These are phyloP conservation scores for Gulo gulo DNA, from an alignment of 2,113 vertebrate species.

Conservation along the genomic window DNA sequence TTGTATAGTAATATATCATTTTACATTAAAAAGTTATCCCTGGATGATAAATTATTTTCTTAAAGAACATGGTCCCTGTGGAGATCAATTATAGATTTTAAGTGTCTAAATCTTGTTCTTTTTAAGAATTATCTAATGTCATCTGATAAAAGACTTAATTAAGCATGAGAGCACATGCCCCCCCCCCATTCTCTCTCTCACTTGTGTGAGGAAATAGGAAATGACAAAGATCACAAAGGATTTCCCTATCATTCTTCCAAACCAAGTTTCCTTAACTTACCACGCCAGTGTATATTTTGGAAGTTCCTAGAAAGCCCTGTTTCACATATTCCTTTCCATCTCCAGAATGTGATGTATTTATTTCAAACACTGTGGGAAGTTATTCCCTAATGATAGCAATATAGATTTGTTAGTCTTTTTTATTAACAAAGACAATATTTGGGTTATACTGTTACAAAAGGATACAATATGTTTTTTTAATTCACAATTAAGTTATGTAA, in stretches of 20 bases:
- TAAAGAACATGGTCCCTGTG: neutral
- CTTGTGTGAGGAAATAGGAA: neutral
- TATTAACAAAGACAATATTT: neutral
- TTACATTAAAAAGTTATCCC: neutral
- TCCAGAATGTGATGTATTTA: neutral
- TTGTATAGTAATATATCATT: neutral
- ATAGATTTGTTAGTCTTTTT: neutral
- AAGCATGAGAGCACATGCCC: neutral
- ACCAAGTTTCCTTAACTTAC: neutral
- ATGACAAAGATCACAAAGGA: neutral
- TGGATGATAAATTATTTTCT: neutral
- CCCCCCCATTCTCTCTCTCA: neutral
- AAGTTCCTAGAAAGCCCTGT: neutral
- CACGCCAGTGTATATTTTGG: neutral
- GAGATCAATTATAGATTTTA: neutral
- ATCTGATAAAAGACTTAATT: neutral
- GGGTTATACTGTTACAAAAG: neutral
- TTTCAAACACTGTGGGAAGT: neutral
- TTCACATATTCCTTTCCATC: neutral
- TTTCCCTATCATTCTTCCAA: neutral
- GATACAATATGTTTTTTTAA: neutral
- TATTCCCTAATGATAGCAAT: neutral
- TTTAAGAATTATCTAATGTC: neutral
- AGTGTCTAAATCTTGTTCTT: neutral
- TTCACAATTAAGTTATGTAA: neutral